These are phyloP conservation scores for Pampus argenteus DNA, from an alignment of 2,797 vertebrate species.

Conservation along the genomic window DNA sequence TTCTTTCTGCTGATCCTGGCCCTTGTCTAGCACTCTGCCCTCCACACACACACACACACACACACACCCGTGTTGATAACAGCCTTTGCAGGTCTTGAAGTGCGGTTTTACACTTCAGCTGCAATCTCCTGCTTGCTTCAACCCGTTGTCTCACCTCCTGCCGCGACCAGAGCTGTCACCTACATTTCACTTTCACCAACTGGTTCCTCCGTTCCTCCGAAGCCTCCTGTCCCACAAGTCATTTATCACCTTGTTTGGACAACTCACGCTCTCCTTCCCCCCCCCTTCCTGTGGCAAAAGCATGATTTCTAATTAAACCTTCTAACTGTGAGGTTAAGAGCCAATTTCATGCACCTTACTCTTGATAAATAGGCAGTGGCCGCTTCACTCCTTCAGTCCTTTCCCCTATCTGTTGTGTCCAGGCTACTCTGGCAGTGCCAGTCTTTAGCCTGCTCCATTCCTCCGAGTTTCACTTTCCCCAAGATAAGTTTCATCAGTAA, in stretches of 20 bases:
- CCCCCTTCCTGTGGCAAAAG: constrained; percentile 70
- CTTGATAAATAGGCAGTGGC: constrained; percentile 83
- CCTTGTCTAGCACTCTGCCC: constrained; percentile 20
- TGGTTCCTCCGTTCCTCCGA: constrained; percentile 40
- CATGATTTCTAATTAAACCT: constrained; percentile 88
- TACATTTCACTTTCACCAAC: constrained; percentile 64
- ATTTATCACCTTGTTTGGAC: constrained; percentile 84
- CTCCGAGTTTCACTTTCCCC: constrained; percentile 41
- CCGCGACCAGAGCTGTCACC: constrained; percentile 67
- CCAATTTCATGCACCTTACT: constrained; percentile 88
- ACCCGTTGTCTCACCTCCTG: constrained; percentile 58
- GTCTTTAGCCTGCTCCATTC: constrained; percentile 43
- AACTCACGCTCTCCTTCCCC: constrained; percentile 46
- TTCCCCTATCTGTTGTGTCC: constrained; percentile 64
- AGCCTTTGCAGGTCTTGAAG: constrained; percentile 56
- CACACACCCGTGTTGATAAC: constrained; percentile 40
- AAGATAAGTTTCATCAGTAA: constrained; percentile 58
- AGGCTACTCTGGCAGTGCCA: constrained; percentile 49
- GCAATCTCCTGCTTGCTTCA: constrained; percentile 59
- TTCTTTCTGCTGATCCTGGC: constrained; percentile 20
- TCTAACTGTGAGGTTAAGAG: constrained; percentile 87
- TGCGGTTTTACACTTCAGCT: constrained; percentile 59
- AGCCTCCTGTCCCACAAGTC: constrained; percentile 77
- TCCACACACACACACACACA: too few relatives aligned
- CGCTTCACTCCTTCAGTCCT: constrained; percentile 60